Conservation (phyloP, 2,797 vertebrate genomes). For the Delichon dasypus region DNA sequence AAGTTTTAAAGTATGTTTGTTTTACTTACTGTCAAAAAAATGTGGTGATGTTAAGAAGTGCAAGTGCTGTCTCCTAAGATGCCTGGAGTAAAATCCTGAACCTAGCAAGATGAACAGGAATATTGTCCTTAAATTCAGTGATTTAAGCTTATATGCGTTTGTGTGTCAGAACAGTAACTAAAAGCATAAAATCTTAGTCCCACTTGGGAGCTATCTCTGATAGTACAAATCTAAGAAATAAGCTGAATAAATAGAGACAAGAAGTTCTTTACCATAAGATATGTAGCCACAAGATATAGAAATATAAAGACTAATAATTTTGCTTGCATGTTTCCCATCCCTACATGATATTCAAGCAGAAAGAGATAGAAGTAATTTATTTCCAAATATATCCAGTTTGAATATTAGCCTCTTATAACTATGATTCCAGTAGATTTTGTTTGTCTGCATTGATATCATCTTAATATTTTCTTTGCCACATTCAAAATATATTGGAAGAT, state of each 20-base stretch:
- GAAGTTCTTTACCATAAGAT: not conserved
- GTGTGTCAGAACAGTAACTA: not conserved
- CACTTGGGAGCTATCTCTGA: not conserved
- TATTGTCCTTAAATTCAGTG: not conserved
- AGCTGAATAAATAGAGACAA: not conserved
- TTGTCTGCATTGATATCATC: not conserved
- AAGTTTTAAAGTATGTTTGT: not conserved
- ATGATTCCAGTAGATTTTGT: not conserved
- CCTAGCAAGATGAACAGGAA: not conserved
- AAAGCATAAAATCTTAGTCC: not conserved
- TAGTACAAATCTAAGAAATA: not conserved
- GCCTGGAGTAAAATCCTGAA: not conserved
- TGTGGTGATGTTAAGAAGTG: not conserved
- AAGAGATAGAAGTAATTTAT: not conserved
- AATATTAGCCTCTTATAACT: not conserved
- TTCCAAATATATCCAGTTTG: not conserved
- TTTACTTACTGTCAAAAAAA: conserved; percentile 1
- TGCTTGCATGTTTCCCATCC: not conserved
- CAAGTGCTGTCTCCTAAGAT: not conserved
- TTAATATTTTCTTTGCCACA: not conserved
- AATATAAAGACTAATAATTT: not conserved
- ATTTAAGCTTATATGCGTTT: not conserved
- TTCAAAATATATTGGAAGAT: not conserved
- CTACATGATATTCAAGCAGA: not conserved
- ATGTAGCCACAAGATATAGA: not conserved